These are phyloP conservation scores for Cossypha polioptera DNA, from an alignment of 2,797 vertebrate genomes.

Conservation along the genomic window DNA sequence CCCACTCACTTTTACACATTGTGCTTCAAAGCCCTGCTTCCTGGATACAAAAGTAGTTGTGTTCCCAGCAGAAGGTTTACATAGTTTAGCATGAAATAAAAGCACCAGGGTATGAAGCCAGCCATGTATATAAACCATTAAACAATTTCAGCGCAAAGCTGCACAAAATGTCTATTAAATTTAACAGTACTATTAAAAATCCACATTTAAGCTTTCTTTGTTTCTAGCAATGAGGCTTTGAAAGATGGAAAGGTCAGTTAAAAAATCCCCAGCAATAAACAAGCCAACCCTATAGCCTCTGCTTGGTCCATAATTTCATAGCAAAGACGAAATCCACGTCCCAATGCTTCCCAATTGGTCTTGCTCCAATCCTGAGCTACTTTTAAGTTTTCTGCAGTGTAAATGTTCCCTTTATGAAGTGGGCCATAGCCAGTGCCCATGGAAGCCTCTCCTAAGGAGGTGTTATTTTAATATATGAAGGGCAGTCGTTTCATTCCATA, in stretches of 20 bases:
- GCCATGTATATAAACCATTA: slow-evolving; percentile 60
- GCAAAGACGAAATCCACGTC: neutral
- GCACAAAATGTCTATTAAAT: slow-evolving; percentile 67
- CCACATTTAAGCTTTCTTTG: slow-evolving; percentile 63
- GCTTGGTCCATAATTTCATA: neutral
- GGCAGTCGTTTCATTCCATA: slow-evolving; percentile 75
- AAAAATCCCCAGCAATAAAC: neutral
- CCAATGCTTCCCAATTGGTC: slow-evolving; percentile 40
- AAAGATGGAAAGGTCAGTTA: neutral
- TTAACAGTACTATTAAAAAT: slow-evolving; percentile 65
- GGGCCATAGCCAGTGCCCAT: slow-evolving; percentile 42
- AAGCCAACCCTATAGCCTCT: neutral
- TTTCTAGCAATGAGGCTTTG: slow-evolving; percentile 43
- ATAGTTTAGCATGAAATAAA: slow-evolving; percentile 55
- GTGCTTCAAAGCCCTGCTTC: slow-evolving; percentile 56
- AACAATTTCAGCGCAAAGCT: slow-evolving; percentile 63
- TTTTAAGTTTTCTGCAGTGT: slow-evolving; percentile 54
- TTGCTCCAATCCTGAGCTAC: slow-evolving; percentile 60
- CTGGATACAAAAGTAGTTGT: slow-evolving; percentile 68
- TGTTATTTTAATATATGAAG: slow-evolving; percentile 80
- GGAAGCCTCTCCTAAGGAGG: slow-evolving; percentile 73
- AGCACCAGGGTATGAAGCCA: slow-evolving; percentile 41
- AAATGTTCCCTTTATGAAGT: slow-evolving; percentile 75
- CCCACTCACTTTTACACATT: slow-evolving; percentile 58
- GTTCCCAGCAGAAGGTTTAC: slow-evolving; percentile 58